Evolutionary conservation across 2,888 invertebrate species (phyloP), one percentile per base, ranked within the genome.

Genomic region (Hyles lineata): DNA sequence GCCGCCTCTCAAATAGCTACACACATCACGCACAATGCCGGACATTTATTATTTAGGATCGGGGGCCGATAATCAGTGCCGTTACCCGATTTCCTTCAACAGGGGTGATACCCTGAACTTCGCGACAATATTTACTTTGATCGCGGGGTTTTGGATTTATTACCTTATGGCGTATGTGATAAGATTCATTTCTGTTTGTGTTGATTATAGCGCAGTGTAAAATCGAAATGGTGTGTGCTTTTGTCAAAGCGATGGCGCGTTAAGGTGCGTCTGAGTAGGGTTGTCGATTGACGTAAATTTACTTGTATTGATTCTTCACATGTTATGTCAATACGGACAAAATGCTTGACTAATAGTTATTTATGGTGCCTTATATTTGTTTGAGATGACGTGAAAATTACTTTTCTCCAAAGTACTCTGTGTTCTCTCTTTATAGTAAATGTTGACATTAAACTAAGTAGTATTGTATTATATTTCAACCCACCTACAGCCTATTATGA

Each of bases 1-100:
- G 77, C 73, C 81, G 78, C 80, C 78, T 78, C 75, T 71, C 73
- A 74, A 77, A 78, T 76, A 77, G 75, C 76, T 73, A 75, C 77
- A 80, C 81, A 79, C 75, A 76, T 79, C 81, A 79, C 75, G 76
- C 79, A 85, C 82, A 84, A 82, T 81, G 78, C 79, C 77, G 75
- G 78, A 82, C 89, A 89, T 91, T 88, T 88, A 90, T 91, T 90
- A 91, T 90, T 90, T 85, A 89, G 85, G 86, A 87, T 88, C 89
- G 84, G 82, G 61, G 75, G 79, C 80, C 87, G 89, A 90, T 91
- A 87, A 91, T 90, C 88, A 85, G 80, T 76, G 83, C 80, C 83
- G 86, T 85, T 87, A 87, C 85, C 85, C 85, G 82, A 86, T 87
- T 89, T 87, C 86, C 84, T 84, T 85, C 58, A 78, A 77, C 79